Evolutionary conservation across 2,888 invertebrate species (phyloP).

Genomic region (Spilarctia lutea): DNA sequence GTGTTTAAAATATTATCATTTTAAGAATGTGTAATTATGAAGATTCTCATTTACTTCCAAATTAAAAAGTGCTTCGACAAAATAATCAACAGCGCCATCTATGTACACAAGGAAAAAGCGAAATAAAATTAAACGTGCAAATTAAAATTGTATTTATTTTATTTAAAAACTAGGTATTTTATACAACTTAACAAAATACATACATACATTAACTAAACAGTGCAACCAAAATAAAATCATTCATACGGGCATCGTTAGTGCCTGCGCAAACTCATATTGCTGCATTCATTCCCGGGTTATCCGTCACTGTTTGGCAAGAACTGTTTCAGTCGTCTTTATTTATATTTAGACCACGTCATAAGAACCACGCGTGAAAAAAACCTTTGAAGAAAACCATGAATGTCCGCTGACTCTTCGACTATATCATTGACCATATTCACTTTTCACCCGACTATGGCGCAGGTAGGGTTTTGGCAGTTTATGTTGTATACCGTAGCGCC

Average conservation of each 20-base stretch:
- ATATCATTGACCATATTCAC: not conserved
- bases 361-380: not conserved
- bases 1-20: not conserved
- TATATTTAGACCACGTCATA: slow-evolving; percentile 1
- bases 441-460: not conserved
- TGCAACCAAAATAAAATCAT: slow-evolving; percentile 81
- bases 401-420: not conserved
- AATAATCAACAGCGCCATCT: slow-evolving; percentile 54
- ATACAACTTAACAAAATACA: slow-evolving; percentile 87
- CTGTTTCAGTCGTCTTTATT: slow-evolving; percentile 49
- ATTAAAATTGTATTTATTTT: slow-evolving; percentile 80
- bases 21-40: not conserved
- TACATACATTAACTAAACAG: slow-evolving; percentile 84
- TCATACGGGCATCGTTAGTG: slow-evolving; percentile 65
- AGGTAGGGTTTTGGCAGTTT: too few species aligned
- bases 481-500: too few species aligned
- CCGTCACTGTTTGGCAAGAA: slow-evolving; percentile 54
- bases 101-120: slow-evolving; percentile 60
- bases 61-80: slow-evolving; percentile 12
- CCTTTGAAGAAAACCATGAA: not conserved
- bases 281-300: slow-evolving; percentile 47
- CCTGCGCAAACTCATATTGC: slow-evolving; percentile 43
- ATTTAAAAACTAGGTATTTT: slow-evolving; percentile 86
- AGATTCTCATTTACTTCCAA: not conserved
- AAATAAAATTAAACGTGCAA: slow-evolving; percentile 78